Evolutionary conservation across 2,113 vertebrate genomes (phyloP).

Genomic region (Dromiciops gliroides): DNA sequence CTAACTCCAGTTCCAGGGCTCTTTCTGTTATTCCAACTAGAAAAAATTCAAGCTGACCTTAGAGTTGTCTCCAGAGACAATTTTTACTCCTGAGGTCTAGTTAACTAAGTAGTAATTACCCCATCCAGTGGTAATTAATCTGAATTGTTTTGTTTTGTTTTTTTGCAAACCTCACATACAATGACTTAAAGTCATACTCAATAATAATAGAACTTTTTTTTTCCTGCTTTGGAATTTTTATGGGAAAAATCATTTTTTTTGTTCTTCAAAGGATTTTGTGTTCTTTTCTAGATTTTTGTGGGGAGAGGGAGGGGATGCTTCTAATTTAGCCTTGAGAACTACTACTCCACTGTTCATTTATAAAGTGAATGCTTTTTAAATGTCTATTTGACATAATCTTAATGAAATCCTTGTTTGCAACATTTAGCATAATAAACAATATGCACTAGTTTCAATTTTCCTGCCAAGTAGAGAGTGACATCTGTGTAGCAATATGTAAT

Average conservation of each 20-base stretch:
- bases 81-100: too few species aligned
- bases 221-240: constrained; percentile 38
- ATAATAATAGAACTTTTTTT: background rate
- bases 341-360: constrained; percentile 65
- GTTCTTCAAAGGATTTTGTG: constrained; percentile 23
- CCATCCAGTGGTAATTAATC: too few species aligned
- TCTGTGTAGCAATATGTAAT: constrained; percentile 81
- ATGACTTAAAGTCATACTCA: constrained; percentile 20
- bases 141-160: too few species aligned
- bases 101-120: too few species aligned
- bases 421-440: constrained; percentile 80
- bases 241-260: constrained; percentile 19
- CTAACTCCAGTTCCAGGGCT: too few species aligned
- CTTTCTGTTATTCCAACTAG: too few species aligned
- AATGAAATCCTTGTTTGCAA: constrained; percentile 76
- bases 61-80: too few species aligned
- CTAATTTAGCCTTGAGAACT: constrained; percentile 62
- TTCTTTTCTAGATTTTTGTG: constrained; percentile 43
- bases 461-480: constrained; percentile 79
- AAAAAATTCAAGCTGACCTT: too few species aligned
- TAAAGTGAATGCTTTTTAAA: constrained; percentile 62
- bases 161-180: background rate
- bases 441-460: constrained; percentile 81
- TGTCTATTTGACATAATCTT: constrained; percentile 68
- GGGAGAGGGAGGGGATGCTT: constrained; percentile 21